Percentiles rank a stretch among this genome's conserved stretches.
phyloP scores from a whole-genome alignment of 2,888 invertebrate species.

The Rhingia rostrata region DNA sequence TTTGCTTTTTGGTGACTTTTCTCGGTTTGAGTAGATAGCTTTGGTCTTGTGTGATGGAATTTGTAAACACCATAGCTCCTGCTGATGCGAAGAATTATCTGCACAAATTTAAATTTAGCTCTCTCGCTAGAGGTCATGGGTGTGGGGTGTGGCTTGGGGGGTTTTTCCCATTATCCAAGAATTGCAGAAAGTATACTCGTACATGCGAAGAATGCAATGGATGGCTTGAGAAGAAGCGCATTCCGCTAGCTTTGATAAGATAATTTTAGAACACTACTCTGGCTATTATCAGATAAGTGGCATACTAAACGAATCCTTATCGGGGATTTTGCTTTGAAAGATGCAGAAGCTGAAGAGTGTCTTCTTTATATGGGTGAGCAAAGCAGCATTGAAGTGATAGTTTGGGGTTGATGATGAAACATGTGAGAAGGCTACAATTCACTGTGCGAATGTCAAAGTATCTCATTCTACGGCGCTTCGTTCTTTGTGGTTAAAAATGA shows the following conservation, averaged over 20 bases:
- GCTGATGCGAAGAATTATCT: conserved; percentile 2
- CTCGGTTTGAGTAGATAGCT: neutral
- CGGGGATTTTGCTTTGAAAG: too few species aligned
- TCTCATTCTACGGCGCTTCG: too few species aligned
- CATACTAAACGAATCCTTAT: neutral
- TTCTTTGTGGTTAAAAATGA: too few species aligned
- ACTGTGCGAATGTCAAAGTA: too few species aligned
- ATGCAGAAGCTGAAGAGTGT: too few species aligned
- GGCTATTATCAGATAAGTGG: conserved; percentile 24
- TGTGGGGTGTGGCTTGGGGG: neutral
- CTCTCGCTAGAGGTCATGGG: conserved; percentile 10
- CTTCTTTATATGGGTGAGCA: too few species aligned
- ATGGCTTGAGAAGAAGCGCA: neutral
- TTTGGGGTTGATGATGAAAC: too few species aligned
- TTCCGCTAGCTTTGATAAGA: conserved; percentile 19
- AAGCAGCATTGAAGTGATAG: too few species aligned
- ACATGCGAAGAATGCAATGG: neutral
- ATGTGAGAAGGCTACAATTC: too few species aligned
- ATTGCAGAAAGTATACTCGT: neutral
- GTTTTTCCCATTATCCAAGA: neutral
- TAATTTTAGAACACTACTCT: conserved; percentile 23
- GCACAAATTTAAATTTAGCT: conserved; percentile 29
- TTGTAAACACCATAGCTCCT: neutral
- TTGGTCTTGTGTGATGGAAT: conserved; percentile 16
- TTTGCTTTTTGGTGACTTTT: conserved; percentile 15